phyloP scores from a whole-genome alignment of 1,140 invertebrate genomes.

The Anastrepha obliqua region DNA sequence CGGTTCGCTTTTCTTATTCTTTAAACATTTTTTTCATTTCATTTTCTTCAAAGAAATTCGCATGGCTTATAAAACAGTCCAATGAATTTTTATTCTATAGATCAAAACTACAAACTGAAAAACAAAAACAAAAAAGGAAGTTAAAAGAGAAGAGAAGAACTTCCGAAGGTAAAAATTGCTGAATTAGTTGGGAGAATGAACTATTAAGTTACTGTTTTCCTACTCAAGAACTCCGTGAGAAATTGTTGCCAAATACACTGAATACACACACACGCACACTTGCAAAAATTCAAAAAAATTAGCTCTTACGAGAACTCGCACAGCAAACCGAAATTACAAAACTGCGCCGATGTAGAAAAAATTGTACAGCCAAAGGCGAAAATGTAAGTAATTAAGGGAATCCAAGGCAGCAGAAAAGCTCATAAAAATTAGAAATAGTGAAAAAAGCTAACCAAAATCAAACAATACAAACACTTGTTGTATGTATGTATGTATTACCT shows the following conservation, averaged over 20 bases:
- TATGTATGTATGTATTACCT: neutral
- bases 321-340: neutral
- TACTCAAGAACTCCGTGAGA: neutral
- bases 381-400: neutral
- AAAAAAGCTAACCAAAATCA: neutral
- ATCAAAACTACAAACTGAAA: neutral
- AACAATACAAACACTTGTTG: neutral
- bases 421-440: neutral
- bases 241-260: conserved; percentile 7
- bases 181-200: neutral
- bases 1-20: neutral
- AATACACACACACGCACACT: neutral
- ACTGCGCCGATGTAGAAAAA: neutral
- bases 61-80: neutral
- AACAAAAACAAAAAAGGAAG: no score
- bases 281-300: neutral
- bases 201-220: no score
- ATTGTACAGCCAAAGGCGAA: no score
- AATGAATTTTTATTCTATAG: neutral
- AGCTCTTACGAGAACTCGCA: no score
- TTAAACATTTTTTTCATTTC: neutral
- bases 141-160: neutral
- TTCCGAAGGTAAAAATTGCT: neutral
- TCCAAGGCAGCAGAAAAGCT: neutral
- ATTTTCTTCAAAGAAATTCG: neutral